phyloP scores from a whole-genome alignment of 2,888 invertebrate species.

The Tiliacea citrago region DNA sequence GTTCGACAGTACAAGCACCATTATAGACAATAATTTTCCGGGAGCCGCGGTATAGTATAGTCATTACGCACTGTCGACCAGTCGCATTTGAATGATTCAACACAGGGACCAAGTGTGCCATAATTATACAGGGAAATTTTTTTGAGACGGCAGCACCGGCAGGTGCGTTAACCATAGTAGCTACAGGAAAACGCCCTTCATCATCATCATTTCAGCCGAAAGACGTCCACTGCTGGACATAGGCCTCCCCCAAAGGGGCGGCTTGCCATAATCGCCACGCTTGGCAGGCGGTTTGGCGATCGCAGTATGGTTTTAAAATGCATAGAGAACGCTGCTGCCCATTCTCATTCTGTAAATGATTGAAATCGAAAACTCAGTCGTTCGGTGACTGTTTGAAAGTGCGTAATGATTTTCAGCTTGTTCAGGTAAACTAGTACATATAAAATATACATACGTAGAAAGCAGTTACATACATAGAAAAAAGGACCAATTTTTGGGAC shows the following conservation, averaged over 20 bases:
- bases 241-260: no score
- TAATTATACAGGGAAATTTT: neutral
- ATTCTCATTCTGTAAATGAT: neutral
- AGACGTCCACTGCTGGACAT: no score
- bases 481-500: neutral
- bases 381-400: neutral
- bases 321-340: no score
- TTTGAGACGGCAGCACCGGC: no score
- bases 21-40: neutral
- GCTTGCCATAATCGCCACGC: no score
- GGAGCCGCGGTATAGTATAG: neutral
- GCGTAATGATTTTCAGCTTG: neutral
- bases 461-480: neutral
- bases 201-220: no score
- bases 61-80: slow-evolving; percentile 9
- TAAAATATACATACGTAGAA: neutral
- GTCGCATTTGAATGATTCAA: no score
- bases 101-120: neutral
- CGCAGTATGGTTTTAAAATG: no score
- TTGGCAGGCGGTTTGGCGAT: no score
- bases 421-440: neutral
- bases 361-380: neutral
- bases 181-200: no score
- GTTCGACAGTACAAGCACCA: neutral
- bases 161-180: no score